Evolutionary conservation across 2,797 vertebrate species (phyloP).

Genomic region (Potorous gilbertii): DNA sequence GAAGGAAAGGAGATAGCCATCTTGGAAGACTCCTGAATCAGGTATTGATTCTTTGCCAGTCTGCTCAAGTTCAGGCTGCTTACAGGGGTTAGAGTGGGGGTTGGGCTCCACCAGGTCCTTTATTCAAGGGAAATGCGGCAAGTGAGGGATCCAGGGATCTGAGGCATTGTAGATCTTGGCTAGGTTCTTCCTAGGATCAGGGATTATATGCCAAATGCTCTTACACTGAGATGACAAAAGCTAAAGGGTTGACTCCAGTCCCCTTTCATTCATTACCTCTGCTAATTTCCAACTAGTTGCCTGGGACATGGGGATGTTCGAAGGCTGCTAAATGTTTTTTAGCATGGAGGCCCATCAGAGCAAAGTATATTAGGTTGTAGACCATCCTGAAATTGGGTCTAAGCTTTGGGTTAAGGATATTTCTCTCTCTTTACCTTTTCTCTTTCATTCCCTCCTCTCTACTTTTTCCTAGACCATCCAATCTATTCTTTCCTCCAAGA

Average conservation of each 20-base stretch:
- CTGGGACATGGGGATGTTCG: background rate
- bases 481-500: background rate
- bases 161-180: background rate
- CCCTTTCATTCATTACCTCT: background rate
- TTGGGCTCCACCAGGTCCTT: background rate
- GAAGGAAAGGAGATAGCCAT: background rate
- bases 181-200: background rate
- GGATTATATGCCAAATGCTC: background rate
- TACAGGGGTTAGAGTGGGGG: background rate
- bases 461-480: background rate
- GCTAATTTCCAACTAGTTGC: background rate
- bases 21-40: background rate
- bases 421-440: background rate
- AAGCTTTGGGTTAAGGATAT: background rate
- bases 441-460: background rate
- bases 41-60: background rate
- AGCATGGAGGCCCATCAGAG: background rate
- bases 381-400: background rate
- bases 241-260: slow-evolving; percentile 1
- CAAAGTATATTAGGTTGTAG: background rate
- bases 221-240: background rate
- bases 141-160: background rate
- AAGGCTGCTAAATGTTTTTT: background rate
- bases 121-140: background rate
- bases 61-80: background rate